phyloP scores from a whole-genome alignment of 1,140 invertebrate genomes.

The Pygmarrhopalites habei region DNA sequence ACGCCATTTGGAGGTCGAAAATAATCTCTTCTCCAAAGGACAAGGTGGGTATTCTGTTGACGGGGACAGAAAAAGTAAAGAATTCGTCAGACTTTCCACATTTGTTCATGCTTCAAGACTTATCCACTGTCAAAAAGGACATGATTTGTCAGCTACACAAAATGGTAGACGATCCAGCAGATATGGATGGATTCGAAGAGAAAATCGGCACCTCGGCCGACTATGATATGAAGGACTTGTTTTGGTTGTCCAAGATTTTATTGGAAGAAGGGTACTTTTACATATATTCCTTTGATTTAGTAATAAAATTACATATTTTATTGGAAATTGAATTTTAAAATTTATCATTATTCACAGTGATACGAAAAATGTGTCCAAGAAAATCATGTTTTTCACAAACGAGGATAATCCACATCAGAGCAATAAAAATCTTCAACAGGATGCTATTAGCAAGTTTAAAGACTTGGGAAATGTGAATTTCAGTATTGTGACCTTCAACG shows the following conservation, averaged over 20 bases:
- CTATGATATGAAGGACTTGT: slow-evolving; percentile 24
- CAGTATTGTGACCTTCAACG: slow-evolving; percentile 27
- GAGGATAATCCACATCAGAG: slow-evolving; percentile 25
- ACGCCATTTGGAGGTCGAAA: slow-evolving; percentile 21
- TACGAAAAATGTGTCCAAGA: slow-evolving; percentile 17
- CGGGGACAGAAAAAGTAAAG: slow-evolving; percentile 24
- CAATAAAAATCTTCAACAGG: slow-evolving; percentile 10
- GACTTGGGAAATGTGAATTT: slow-evolving; percentile 33
- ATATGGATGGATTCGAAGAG: slow-evolving; percentile 19
- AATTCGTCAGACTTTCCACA: slow-evolving; percentile 18
- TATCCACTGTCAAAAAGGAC: slow-evolving; percentile 17
- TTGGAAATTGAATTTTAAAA: not conserved
- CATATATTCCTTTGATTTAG: not conserved
- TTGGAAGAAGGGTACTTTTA: slow-evolving; percentile 29
- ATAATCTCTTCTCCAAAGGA: slow-evolving; percentile 24
- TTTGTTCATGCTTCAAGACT: slow-evolving; percentile 27
- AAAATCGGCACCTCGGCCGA: slow-evolving; percentile 18
- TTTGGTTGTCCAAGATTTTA: slow-evolving; percentile 25
- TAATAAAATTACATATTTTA: not conserved
- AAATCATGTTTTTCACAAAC: slow-evolving; percentile 20
- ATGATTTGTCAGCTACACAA: slow-evolving; percentile 23
- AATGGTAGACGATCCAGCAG: slow-evolving; percentile 1
- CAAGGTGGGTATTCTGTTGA: slow-evolving; percentile 20
- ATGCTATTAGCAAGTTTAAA: slow-evolving; percentile 22
- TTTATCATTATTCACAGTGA: not conserved